Evolutionary conservation across 1,140 invertebrate species (phyloP).

Genomic region (Megalopta genalis): DNA sequence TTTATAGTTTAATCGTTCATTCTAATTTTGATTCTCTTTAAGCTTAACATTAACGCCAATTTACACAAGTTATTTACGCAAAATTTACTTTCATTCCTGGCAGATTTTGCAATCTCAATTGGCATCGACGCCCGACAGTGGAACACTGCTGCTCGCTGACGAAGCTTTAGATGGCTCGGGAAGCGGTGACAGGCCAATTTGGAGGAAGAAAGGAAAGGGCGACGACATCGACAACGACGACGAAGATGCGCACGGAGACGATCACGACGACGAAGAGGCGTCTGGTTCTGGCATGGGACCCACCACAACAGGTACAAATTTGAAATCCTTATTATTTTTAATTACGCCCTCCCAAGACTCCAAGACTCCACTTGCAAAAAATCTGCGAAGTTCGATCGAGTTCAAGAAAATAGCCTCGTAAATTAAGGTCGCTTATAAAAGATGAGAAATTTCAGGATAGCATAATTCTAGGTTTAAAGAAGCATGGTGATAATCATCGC

Average conservation of each 20-base stretch:
- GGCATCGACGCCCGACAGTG: conserved; percentile 72
- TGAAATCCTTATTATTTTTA: not conserved
- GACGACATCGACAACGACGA: conserved; percentile 68
- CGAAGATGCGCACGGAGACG: conserved; percentile 66
- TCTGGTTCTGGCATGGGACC: conserved; percentile 78
- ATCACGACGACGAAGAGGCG: conserved; percentile 70
- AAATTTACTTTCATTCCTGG: not conserved
- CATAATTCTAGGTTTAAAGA: too few species aligned
- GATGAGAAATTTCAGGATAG: too few species aligned
- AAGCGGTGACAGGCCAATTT: conserved; percentile 71
- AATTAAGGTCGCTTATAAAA: too few species aligned
- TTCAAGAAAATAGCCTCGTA: too few species aligned
- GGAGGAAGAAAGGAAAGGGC: conserved; percentile 62
- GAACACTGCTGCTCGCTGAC: conserved; percentile 71
- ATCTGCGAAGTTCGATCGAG: not conserved
- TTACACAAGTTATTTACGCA: not conserved
- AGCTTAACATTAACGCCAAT: too few species aligned
- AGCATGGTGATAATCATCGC: too few species aligned
- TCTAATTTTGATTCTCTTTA: too few species aligned
- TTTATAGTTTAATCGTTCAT: too few species aligned
- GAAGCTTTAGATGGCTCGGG: conserved; percentile 77
- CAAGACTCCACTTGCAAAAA: not conserved
- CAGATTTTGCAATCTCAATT: conserved; percentile 72
- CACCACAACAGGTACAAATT: conserved; percentile 46
- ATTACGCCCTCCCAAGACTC: not conserved